Conservation (phyloP, 37 sponge, comb jelly and placozoan species). For the Tethya wilhelma region DNA sequence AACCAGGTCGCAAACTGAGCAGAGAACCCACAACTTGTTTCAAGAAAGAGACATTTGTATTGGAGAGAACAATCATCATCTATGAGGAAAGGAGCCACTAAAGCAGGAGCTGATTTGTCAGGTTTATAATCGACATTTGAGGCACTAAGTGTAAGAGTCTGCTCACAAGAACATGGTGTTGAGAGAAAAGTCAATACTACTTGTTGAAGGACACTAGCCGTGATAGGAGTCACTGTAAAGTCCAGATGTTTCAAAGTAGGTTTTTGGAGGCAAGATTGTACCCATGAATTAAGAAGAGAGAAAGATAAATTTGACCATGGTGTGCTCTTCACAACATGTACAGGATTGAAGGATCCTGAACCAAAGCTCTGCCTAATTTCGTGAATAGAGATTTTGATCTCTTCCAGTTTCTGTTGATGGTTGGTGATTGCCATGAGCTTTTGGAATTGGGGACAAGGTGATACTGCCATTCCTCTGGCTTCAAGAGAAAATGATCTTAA, state of each 20-base stretch:
- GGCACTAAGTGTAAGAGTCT: not conserved
- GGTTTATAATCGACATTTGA: too few species aligned
- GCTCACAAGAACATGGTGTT: not conserved
- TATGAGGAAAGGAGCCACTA: too few species aligned
- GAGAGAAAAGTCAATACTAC: not conserved
- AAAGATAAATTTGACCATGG: not conserved
- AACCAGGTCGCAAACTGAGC: too few species aligned
- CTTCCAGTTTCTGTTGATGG: not conserved
- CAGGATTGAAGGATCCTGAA: not conserved
- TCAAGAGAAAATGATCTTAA: not conserved
- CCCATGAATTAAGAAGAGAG: not conserved
- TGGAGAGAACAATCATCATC: too few species aligned
- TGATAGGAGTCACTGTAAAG: not conserved
- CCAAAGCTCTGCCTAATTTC: not conserved
- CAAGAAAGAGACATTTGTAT: too few species aligned
- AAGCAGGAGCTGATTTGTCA: too few species aligned
- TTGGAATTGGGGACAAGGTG: not conserved
- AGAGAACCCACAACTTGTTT: too few species aligned
- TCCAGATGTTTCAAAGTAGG: not conserved
- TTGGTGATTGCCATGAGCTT: not conserved
- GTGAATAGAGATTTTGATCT: not conserved
- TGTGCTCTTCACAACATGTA: not conserved
- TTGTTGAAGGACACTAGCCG: not conserved
- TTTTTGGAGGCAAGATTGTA: not conserved
- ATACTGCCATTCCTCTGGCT: not conserved